phyloP scores from a whole-genome alignment of 2,888 invertebrate species.

The Drosophila pegasa region DNA sequence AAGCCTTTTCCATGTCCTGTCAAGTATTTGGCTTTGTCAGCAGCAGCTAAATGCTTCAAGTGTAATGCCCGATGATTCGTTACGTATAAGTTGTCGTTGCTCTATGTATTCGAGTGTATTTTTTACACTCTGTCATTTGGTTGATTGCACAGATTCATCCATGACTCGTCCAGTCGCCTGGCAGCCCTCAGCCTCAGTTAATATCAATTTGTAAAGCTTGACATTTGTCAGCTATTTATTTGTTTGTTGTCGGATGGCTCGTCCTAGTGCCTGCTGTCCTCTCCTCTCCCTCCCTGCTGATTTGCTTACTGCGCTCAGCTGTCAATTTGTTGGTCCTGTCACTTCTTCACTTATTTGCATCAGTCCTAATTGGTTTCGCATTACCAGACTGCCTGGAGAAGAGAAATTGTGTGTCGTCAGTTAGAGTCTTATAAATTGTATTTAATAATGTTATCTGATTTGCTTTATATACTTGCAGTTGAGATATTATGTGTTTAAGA shows the following conservation, averaged over 20 bases:
- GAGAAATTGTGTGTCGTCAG: not conserved
- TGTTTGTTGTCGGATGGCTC: slow-evolving; percentile 12
- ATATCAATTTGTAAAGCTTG: slow-evolving; percentile 14
- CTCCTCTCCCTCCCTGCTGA: slow-evolving; percentile 10
- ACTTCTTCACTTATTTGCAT: slow-evolving; percentile 59
- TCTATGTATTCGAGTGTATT: slow-evolving; percentile 30
- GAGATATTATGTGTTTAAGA: not conserved
- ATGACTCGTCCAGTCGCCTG: slow-evolving; percentile 28
- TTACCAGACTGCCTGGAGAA: slow-evolving; percentile 47
- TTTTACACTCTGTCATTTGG: slow-evolving; percentile 40
- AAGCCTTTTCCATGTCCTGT: slow-evolving; percentile 65
- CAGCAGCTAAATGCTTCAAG: slow-evolving; percentile 28
- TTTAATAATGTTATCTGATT: slow-evolving; percentile 1
- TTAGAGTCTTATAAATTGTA: not conserved
- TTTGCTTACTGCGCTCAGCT: slow-evolving; percentile 42
- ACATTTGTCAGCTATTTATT: slow-evolving; percentile 21
- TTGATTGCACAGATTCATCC: slow-evolving; percentile 61
- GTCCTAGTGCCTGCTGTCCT: slow-evolving; percentile 11
- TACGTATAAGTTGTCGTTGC: slow-evolving; percentile 26
- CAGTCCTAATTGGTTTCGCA: slow-evolving; percentile 74
- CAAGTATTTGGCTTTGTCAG: slow-evolving; percentile 59
- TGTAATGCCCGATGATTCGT: slow-evolving; percentile 46
- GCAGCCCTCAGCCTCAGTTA: slow-evolving; percentile 3
- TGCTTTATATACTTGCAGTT: not conserved
- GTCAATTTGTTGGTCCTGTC: slow-evolving; percentile 66